phyloP scores from a whole-genome alignment of 1,140 invertebrate species.

The Meloidogyne hapla region DNA sequence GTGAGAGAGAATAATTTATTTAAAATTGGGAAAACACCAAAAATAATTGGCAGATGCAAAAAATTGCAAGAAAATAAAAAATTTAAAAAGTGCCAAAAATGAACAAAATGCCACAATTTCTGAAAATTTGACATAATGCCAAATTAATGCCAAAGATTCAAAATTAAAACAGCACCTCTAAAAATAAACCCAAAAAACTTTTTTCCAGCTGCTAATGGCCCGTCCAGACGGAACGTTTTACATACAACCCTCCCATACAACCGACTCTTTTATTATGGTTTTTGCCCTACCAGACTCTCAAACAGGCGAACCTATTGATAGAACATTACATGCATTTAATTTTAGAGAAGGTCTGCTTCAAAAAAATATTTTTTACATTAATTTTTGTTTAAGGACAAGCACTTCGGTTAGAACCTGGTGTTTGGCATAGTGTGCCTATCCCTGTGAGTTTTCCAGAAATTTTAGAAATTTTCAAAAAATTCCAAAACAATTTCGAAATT shows the following conservation, averaged over 20 bases:
- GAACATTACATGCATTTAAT: constrained; percentile 39
- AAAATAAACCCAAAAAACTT: background rate
- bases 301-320: constrained; percentile 48
- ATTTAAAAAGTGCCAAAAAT: background rate
- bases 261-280: constrained; percentile 37
- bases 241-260: constrained; percentile 29
- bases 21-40: background rate
- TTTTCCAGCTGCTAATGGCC: constrained; percentile 48
- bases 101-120: constrained; percentile 22
- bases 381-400: constrained; percentile 35
- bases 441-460: constrained; percentile 10
- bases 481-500: background rate
- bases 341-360: constrained; percentile 34
- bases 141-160: background rate
- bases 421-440: constrained; percentile 51
- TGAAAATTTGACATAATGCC: background rate
- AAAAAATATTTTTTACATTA: background rate
- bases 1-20: constrained; percentile 21
- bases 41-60: background rate
- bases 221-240: constrained; percentile 50
- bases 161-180: too few species aligned
- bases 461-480: background rate
- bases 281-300: constrained; percentile 43
- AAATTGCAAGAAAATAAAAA: background rate
- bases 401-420: constrained; percentile 32